Base-by-base conservation (phyloP, 2,797 vertebrate species). In the Xyrichtys novacula region DNA sequence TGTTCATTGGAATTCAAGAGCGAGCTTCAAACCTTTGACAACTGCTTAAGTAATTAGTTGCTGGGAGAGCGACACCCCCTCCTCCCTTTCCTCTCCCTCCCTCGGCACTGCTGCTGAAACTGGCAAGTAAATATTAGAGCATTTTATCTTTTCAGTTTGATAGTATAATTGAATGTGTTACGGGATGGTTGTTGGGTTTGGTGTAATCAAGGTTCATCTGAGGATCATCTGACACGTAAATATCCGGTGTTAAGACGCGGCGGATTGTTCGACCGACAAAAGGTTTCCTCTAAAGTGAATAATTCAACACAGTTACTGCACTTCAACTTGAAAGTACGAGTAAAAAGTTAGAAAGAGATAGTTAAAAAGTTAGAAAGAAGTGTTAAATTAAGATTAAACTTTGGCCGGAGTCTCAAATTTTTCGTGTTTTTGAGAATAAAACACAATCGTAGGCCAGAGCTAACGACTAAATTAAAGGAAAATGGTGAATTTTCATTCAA, bases 1-100 rank as follows among this genome's bases (percentile, higher is more conserved):
- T 90, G 87, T 92, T 94, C 90, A 94, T 93, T 91, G 90, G 90
- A 91, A 93, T 93, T 93, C 91, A 93, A 92, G 90, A 92, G 92
- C 91, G 36, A 83, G 89, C 89, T 90, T 92, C 91, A 88, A 92
- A 91, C 90, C 91, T 92, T 91, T 89, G 91, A 92, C 92, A 92
- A 92, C 91, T 89, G 89, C 90, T 92, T 92, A 91, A 91, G 92
- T 93, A 94, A 94, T 94, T 93, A 93, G 89, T 89, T 86, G 89
- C 88, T 85, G 86, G 85, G 81, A 87, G 90, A 90, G 83, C 78
- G 71, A 85, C 94, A 53, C 59, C 71, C 78, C 47, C 52, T 36
- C 46, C 29, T 22, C 38, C 42, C 8, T 29, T n/a, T 6, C 43
- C 63, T 5, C 64, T 28, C 34, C 72, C 73, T 59, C 71, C 71